Base-by-base conservation (phyloP, 2,888 invertebrate genomes). In the Mythimna vitellina region DNA sequence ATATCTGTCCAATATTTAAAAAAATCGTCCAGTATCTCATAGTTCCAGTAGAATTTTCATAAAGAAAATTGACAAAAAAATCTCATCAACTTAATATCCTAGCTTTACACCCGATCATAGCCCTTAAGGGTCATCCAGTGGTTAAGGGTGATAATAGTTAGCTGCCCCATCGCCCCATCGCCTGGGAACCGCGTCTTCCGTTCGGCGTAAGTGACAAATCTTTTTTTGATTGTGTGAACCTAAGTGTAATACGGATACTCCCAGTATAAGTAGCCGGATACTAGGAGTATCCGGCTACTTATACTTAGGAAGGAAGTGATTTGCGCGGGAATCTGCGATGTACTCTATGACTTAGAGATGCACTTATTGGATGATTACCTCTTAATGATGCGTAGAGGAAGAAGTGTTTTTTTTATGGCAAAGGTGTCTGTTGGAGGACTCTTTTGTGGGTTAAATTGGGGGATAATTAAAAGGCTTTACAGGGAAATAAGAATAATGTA, bases 141-240 rank as follows among this genome's bases (percentile, higher is more conserved):
- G 93, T 90, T 73, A 93, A 93, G 93, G 91, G 90, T 87, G 88
- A 94, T 93, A 92, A 92, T 94, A 92, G 92, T 92, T 94, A 88
- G 92, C 90, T 89, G 93, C 86, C 87, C 92, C 90, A 89, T 84
- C 90, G 49, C 49, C 49, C 49, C 49, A 51, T n/a, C 90, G 90
- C 90, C 92, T 93, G 94, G 93, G 94, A 94, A 93, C 92, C 86
- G 75, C 88, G 83, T 86, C 93, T 93, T 94, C 95, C 94, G 93
- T 86, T 81, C 80, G 42, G 57, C 62, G 81, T 89, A 92, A 92
- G 94, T 93, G 95, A 95, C 95, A 95, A 96, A 96, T 96, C 95
- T 95, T 96, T 95, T 95, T 96, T 96, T 95, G 95, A 96, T 95
- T 95, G 92, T 95, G 94, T 91, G 95, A 94, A 94, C 92, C 86